Conservation (phyloP, 2,113 vertebrate genomes). For the Arenaria interpres region DNA sequence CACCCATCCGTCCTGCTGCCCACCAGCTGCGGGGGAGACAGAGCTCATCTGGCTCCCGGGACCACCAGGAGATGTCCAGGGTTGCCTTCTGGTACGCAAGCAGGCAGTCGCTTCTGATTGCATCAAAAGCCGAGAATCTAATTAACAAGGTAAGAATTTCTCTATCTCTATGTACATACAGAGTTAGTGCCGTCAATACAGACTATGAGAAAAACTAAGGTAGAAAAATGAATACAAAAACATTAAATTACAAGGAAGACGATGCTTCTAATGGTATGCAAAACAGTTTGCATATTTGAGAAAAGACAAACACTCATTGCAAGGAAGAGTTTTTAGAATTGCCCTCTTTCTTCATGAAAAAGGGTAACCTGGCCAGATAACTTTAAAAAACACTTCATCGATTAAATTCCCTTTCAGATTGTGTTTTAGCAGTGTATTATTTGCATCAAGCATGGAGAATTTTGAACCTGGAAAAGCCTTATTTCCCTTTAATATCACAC, state of each 20-base stretch:
- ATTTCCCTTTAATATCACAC: background rate
- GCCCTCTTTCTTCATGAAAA: background rate
- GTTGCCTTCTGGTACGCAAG: background rate
- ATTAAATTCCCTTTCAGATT: background rate
- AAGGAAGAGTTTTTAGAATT: background rate
- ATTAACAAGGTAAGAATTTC: background rate
- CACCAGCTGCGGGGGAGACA: background rate
- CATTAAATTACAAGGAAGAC: background rate
- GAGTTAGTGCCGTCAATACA: background rate
- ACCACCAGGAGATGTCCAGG: background rate
- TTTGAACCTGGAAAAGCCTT: background rate
- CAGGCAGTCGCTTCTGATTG: background rate
- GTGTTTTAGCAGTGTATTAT: background rate
- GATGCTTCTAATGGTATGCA: background rate
- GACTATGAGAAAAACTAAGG: background rate
- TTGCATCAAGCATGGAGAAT: background rate
- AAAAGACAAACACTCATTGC: background rate
- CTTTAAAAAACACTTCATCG: background rate
- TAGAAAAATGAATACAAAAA: background rate
- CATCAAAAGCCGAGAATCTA: background rate
- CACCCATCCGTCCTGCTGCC: background rate
- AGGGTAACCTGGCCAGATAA: background rate
- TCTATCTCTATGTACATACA: background rate
- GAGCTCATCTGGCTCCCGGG: background rate
- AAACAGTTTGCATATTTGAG: background rate